Evolutionary conservation across 2,888 invertebrate species (phyloP), one percentile per base, ranked within the genome.

Genomic region (Aelia acuminata): DNA sequence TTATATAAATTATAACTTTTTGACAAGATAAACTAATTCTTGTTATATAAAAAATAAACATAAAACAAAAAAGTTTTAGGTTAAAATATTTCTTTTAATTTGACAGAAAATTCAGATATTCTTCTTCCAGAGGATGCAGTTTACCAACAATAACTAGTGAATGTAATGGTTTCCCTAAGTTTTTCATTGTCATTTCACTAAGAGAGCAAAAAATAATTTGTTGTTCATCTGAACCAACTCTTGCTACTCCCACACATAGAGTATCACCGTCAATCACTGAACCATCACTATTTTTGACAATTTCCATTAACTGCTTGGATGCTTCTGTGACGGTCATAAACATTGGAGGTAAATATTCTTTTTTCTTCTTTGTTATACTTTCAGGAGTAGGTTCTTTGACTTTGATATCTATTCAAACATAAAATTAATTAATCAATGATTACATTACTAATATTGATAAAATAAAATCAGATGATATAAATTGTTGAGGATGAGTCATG

Each of bases 341-440:
- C 91, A 96, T 94, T 0, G 99, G 97, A 8, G 98, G 97, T 95
- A 98, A 97, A 92, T 97, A 99, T 91, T 97, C 96, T 90, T 96
- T 96, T 90, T 96, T 95, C 92, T 97, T 98, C 92, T 95, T 97
- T 91, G 96, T 96, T 90, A 99, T 92, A 91, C 98, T 98, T 92
- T 99, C 99, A 90, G 97, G 94, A 43, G 98, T 97, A 90, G 98
- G 98, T 92, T 99, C 99, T 93, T 99, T 99, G 1, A 99, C 97
- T 94, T 99, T 98, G 89, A 99, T 99, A 93, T 99, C 99, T 95
- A 94, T 91, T 93, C 93, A 87, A 89, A 88, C 31, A 87, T 43
- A 35, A 47, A 48, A 31, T 86, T 18, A 84, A 49, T 39, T 84
- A 47, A 80, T 80, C 43, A 43, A 80, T n/a, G n/a, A n/a, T n/a